Evolutionary conservation across 2,797 vertebrate species (phyloP), one percentile per base, ranked within the genome.

Genomic region (Anabacerthia variegaticeps): DNA sequence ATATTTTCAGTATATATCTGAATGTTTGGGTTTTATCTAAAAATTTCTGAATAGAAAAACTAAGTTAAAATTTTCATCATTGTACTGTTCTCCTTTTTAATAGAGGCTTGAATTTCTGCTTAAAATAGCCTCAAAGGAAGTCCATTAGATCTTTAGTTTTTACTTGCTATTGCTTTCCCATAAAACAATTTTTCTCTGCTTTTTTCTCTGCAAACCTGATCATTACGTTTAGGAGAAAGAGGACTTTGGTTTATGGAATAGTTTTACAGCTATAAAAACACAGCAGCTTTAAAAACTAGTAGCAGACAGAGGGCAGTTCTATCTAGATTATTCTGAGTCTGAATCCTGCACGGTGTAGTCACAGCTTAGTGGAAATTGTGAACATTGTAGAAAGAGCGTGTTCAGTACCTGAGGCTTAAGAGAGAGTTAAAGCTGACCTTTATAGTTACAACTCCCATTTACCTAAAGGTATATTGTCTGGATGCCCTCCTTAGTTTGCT

Each of bases 1-100:
- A 79, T 92, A 22, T n/a, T 89, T 96, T 36, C 14, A 56, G 72
- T 65, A 62, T 94, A 32, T 61, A 89, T 90, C 83, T 88, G 74
- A 93, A 94, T 94, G 14, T 46, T 95, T 68, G 58, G 11, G 15
- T 12, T 87, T 95, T 95, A 93, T 89, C 69, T 92, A 59, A 89
- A 94, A 90, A 43, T 51, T 92, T 27, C 36, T 73, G 49, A 91
- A 49, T 56, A 55, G 46, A 85, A 85, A 84, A 93, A 80, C 16
- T 59, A 49, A 61, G 72, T 85, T 36, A 48, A 72, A 92, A 23
- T 55, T 21, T 88, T 91, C 66, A 17, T 68, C n/a, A 36, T 75
- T 87, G 51, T 75, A 36, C 19, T 65, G 13, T 54, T 89, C 19
- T 85, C 6, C 51, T 71, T 94, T 91, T 76, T 81, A 91, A 84